Evolutionary conservation across 2,888 invertebrate species (phyloP).

Genomic region (Caenorhabditis virilis): DNA sequence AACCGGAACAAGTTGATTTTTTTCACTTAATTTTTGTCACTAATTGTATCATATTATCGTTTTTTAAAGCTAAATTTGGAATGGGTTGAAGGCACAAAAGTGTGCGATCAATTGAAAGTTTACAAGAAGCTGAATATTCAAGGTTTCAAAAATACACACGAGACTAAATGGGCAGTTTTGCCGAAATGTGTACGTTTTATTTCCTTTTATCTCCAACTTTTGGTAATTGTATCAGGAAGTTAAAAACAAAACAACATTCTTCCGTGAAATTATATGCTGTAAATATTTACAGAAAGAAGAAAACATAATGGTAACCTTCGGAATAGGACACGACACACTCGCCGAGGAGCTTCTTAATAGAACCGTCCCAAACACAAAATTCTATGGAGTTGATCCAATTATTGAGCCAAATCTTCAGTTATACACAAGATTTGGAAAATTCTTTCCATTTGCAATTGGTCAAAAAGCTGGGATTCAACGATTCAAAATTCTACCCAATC

Average conservation of each 20-base stretch:
- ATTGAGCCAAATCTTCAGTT: conserved; percentile 27
- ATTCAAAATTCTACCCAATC: conserved; percentile 22
- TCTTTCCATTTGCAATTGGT: conserved; percentile 36
- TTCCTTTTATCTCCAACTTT: background rate
- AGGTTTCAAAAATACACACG: background rate
- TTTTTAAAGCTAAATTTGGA: too few species aligned
- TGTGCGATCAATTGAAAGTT: too few species aligned
- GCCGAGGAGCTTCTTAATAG: too few species aligned
- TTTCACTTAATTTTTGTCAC: too few species aligned
- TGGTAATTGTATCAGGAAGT: background rate
- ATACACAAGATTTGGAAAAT: conserved; percentile 27
- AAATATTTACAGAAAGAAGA: too few species aligned
- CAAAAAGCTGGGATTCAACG: conserved; percentile 8
- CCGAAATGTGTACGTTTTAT: background rate
- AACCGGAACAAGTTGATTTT: too few species aligned
- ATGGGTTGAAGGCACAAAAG: too few species aligned
- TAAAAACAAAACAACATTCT: background rate
- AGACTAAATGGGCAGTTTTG: background rate
- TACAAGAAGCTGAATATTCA: too few species aligned
- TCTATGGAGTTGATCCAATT: conserved; percentile 42
- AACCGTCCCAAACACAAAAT: too few species aligned
- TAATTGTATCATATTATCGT: too few species aligned
- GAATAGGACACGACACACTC: conserved; percentile 18
- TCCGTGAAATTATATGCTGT: too few species aligned
- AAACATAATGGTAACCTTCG: conserved; percentile 2